Base-by-base conservation (phyloP, 2,888 invertebrate species). In the Lacanobia wlatinum region DNA sequence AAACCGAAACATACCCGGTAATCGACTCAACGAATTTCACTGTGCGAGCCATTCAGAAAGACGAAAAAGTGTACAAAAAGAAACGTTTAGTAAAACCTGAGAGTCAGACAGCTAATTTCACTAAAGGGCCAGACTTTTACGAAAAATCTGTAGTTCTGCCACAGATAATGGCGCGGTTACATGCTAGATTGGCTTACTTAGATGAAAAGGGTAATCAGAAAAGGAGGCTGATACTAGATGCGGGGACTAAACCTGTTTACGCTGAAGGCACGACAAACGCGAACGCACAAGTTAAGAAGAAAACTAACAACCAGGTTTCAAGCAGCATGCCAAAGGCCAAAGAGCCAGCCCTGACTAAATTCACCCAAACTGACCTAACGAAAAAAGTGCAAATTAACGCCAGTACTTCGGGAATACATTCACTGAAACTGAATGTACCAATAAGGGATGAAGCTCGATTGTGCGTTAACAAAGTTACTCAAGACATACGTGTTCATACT, bases 101-200 rank as follows among this genome's bases (percentile, higher is more conserved):
- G 6, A 55, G 48, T 5, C 83, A 84, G n/a, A 88, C 80, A 43
- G 43, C 61, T 0, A 76, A 78, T 14, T 88, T 83, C 21, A 91
- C 90, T 0, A 85, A 76, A 81, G 92, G 92, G 0, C 90, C 92
- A 0, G 85, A 84, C 64, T 83, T 91, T 23, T 58, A 88, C 10
- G 91, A 92, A 52, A 92, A 92, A 65, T 81, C 82, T 14, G 63
- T 87, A 0, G 81, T 87, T 0, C 67, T 92, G 18, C 92, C 92
- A 0, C 86, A 89, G 64, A 87, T 92, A 23, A 87, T 92, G 83
- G 68, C 81, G 1, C 80, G 90, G 2, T 63, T 92, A 40, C 73
- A 78, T 0, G 72, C 75, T 1, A 85, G 85, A 55, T 77, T 85
- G 53, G 52, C 23, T 1, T 69, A 65, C 52, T 67, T 84, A 40